phyloP scores from a whole-genome alignment of 2,888 invertebrate species.

The Aricia artaxerxes region DNA sequence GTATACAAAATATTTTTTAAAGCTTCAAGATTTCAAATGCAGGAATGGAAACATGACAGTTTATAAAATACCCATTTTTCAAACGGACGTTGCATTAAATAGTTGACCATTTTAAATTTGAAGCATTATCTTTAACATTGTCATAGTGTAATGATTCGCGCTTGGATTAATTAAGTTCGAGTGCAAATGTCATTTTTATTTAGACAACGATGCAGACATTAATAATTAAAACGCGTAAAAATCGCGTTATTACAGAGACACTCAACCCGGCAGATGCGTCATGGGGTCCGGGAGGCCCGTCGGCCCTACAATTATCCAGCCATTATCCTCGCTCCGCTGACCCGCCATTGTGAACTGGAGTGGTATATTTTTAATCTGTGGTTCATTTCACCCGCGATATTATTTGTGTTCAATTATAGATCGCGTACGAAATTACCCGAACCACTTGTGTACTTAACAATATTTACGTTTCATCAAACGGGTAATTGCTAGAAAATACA shows the following conservation, averaged over 20 bases:
- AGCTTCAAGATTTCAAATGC: no score
- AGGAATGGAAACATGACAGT: no score
- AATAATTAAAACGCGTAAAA: conserved; percentile 15
- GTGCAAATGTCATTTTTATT: background rate
- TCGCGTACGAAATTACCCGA: conserved; percentile 5
- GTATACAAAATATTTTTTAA: no score
- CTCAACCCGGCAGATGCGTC: conserved; percentile 9
- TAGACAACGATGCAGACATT: background rate
- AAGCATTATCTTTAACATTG: no score
- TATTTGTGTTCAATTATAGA: conserved; percentile 39
- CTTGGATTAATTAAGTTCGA: background rate
- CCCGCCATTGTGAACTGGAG: conserved; percentile 36
- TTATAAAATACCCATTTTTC: no score
- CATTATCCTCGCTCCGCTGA: conserved; percentile 23
- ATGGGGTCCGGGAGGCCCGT: conserved; percentile 4
- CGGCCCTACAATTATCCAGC: conserved; percentile 13
- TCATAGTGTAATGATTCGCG: background rate
- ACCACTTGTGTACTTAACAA: conserved; percentile 12
- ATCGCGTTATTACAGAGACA: conserved; percentile 8
- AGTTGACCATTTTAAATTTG: no score
- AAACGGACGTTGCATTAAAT: no score
- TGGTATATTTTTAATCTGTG: conserved; percentile 43
- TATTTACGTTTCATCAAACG: conserved; percentile 24
- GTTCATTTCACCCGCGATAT: conserved; percentile 42
- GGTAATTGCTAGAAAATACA: conserved; percentile 8